Evolutionary conservation across 2,888 invertebrate genomes (phyloP).

Genomic region (Agriopis leucophaearia): DNA sequence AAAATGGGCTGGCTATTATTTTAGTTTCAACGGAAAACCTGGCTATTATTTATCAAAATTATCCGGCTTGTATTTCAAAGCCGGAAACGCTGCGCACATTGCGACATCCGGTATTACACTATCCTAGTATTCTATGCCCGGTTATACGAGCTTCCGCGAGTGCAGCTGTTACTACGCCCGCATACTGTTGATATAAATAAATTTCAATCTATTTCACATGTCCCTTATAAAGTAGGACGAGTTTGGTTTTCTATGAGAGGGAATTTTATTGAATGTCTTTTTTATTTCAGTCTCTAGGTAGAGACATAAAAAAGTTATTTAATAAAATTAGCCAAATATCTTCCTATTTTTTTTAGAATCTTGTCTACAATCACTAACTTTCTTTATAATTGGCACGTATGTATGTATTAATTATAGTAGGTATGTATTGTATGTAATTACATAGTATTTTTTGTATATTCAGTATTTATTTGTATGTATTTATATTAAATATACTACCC

Average conservation of each 20-base stretch:
- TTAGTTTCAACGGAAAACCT: conserved; percentile 27
- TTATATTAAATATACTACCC: too few relatives aligned
- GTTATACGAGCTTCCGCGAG: conserved; percentile 3
- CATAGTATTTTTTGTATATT: too few relatives aligned
- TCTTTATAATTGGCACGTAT: too few relatives aligned
- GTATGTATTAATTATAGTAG: too few relatives aligned
- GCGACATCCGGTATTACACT: conserved; percentile 26
- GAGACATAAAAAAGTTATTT: too few relatives aligned
- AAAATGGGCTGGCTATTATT: neutral
- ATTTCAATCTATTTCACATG: conserved; percentile 22
- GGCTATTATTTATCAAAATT: conserved; percentile 38
- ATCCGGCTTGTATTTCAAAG: conserved; percentile 32
- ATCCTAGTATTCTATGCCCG: neutral
- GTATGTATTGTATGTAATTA: too few relatives aligned
- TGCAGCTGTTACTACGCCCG: conserved; percentile 18
- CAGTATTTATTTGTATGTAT: too few relatives aligned
- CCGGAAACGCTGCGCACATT: conserved; percentile 25
- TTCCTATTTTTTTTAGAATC: too few relatives aligned
- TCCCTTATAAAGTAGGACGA: conserved; percentile 12
- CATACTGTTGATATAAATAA: conserved; percentile 15
- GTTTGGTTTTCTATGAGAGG: conserved; percentile 3
- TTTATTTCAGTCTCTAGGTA: neutral
- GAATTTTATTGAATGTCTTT: neutral
- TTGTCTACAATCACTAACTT: too few relatives aligned
- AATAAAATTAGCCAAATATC: too few relatives aligned